Percentiles rank a stretch among this genome's conserved stretches.
Conservation (phyloP, 2,113 vertebrate species). For the Dicaeum eximium region DNA sequence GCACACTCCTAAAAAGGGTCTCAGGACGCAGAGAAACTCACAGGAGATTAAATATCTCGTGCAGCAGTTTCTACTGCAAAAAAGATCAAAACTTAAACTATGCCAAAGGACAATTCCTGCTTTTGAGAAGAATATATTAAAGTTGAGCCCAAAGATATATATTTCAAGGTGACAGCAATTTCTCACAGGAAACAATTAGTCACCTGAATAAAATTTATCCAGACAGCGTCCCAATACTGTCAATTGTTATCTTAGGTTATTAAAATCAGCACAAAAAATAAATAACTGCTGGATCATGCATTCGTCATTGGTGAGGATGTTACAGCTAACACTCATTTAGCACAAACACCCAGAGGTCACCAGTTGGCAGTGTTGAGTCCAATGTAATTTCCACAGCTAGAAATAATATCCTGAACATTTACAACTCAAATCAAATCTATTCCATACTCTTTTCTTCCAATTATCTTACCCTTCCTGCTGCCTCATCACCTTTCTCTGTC, state of each 20-base stretch:
- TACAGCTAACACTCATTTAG: neutral
- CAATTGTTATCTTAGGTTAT: neutral
- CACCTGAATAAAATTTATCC: neutral
- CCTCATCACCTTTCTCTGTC: neutral
- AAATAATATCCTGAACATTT: slow-evolving; percentile 17
- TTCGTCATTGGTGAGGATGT: neutral
- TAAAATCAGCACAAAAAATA: neutral
- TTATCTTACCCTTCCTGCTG: slow-evolving; percentile 5
- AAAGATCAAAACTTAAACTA: slow-evolving; percentile 2
- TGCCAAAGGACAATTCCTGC: neutral
- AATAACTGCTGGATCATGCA: neutral
- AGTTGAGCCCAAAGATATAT: neutral
- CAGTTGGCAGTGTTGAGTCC: neutral
- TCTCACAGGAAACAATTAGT: neutral
- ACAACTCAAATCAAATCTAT: neutral
- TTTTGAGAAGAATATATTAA: neutral
- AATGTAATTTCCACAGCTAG: neutral
- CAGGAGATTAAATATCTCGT: neutral
- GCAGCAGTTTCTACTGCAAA: neutral
- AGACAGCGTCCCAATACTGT: neutral
- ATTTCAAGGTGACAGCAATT: neutral
- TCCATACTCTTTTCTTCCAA: neutral
- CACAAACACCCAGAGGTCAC: neutral
- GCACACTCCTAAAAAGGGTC: neutral
- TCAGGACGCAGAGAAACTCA: neutral